A percentile compares a stretch with the other conserved stretches of the same genome.
Evolutionary conservation across 2,113 vertebrate species (phyloP).

Genomic region (Stigmatopora nigra): DNA sequence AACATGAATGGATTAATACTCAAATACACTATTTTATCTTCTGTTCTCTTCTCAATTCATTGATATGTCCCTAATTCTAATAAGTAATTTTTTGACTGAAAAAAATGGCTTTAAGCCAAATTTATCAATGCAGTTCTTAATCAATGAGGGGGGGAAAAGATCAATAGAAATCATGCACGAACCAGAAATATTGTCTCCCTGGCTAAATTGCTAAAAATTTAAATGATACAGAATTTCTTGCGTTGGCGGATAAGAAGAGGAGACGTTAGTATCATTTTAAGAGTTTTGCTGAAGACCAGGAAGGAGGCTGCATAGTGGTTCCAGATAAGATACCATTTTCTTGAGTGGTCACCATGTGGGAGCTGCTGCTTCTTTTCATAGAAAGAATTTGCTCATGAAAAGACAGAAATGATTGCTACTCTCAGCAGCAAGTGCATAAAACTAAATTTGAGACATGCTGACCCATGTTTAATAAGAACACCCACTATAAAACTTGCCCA

Average conservation of each 20-base stretch:
- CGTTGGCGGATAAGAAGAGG: neutral
- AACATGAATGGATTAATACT: neutral
- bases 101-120: too few species aligned
- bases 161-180: too few species aligned
- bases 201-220: neutral
- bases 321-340: neutral
- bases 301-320: neutral
- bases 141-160: too few species aligned
- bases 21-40: neutral
- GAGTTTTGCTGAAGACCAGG: neutral
- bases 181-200: too few species aligned
- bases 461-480: constrained; percentile 13
- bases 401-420: neutral
- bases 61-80: too few species aligned
- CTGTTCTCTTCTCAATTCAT: neutral
- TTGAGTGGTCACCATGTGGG: constrained; percentile 2
- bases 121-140: too few species aligned
- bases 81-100: too few species aligned
- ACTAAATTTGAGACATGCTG: neutral
- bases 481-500: constrained; percentile 1
- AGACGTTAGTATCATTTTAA: neutral
- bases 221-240: neutral
- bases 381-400: neutral
- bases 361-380: neutral
- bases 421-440: neutral